phyloP scores from a whole-genome alignment of 2,888 invertebrate species.

The Platycnemis pennipes region DNA sequence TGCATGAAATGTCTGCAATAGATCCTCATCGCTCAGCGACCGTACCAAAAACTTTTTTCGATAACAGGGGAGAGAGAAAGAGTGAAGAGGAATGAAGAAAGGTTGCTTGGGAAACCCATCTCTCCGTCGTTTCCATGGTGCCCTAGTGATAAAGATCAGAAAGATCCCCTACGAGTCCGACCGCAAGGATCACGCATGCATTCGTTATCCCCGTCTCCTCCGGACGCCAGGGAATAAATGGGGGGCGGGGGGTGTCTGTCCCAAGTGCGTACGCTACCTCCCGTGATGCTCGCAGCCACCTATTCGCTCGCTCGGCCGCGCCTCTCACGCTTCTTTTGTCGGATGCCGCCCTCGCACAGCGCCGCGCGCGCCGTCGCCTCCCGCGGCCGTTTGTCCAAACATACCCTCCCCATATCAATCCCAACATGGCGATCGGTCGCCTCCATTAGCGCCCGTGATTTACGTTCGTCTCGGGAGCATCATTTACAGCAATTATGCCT shows the following conservation, averaged over 20 bases:
- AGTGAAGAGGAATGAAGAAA: background rate
- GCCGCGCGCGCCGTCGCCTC: background rate
- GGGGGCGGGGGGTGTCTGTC: background rate
- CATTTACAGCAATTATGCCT: conserved; percentile 20
- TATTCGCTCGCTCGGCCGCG: background rate
- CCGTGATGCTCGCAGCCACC: background rate
- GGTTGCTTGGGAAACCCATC: conserved; percentile 1
- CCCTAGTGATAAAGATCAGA: background rate
- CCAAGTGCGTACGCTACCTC: background rate
- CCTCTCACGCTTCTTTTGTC: background rate
- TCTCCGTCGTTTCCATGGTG: background rate
- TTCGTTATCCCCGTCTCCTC: background rate
- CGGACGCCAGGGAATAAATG: background rate
- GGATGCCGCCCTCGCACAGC: background rate
- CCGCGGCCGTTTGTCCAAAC: background rate
- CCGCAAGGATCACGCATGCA: background rate
- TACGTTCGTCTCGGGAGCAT: background rate
- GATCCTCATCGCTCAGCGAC: background rate
- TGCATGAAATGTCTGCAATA: background rate
- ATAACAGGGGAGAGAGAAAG: background rate
- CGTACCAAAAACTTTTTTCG: background rate
- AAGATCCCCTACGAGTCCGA: background rate
- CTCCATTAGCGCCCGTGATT: background rate
- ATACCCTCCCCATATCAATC: background rate
- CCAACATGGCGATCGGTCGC: background rate